These are phyloP conservation scores for rat (Rattus norvegicus) DNA, from an alignment of 2,113 vertebrate genomes.

Conservation along the genomic window DNA sequence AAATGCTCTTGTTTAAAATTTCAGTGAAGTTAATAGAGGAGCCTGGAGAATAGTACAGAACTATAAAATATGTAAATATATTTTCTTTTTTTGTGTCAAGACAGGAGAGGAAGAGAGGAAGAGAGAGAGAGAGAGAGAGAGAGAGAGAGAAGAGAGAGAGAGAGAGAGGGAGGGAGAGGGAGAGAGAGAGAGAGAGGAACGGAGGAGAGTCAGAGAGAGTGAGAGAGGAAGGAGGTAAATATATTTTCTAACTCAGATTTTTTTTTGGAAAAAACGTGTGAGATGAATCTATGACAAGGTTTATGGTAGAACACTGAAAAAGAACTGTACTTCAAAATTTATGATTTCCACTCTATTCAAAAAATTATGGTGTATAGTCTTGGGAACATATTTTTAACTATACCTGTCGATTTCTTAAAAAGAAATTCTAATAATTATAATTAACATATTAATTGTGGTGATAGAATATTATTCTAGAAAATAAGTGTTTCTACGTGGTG, in stretches of 20 bases:
- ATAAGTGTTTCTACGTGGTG: background rate
- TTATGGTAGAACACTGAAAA: background rate
- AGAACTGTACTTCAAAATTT: accelerated
- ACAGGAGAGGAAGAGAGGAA: too few species aligned
- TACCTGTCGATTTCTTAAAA: background rate
- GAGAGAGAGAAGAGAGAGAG: too few species aligned
- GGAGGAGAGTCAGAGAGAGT: too few species aligned
- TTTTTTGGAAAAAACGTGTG: background rate
- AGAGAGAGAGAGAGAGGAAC: too few species aligned
- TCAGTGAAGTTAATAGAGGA: background rate
- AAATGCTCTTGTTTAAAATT: background rate
- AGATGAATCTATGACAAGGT: background rate
- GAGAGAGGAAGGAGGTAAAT: too few species aligned
- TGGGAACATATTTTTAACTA: background rate
- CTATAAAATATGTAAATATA: background rate
- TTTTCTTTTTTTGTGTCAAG: too few species aligned
- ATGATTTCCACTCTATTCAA: background rate
- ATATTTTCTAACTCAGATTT: background rate
- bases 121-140: too few species aligned
- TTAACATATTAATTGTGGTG: background rate
- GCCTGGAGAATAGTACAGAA: background rate
- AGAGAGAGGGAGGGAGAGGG: too few species aligned
- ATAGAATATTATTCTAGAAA: background rate
- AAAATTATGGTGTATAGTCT: background rate
- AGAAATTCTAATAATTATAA: background rate